Evolutionary conservation across 1,140 invertebrate species (phyloP), one percentile per base, ranked within the genome.

Genomic region (Forficula auricularia): DNA sequence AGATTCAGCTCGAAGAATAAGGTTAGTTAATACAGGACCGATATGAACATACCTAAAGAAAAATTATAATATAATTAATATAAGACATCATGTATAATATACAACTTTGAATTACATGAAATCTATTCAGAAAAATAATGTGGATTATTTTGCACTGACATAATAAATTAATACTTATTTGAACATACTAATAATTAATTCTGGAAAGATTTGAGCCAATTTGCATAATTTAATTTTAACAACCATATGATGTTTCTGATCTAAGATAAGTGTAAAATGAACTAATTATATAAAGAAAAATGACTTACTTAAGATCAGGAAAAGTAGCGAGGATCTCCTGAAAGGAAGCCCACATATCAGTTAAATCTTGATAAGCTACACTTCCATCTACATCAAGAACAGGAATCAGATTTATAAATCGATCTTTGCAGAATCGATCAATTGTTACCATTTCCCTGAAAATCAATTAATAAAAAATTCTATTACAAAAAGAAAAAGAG

Each of bases 361-460:
- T 48, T n/a, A 75, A 46, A 48, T 73, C 65, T 46, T 68, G 65
- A 50, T 64, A 66, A 34, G 61, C 59, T 1, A 72, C 64, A 39
- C 63, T 65, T 14, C 64, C 66, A 44, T 69, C 67, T 7, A 77
- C 65, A 48, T 77, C 75, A 37, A 77, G 48, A 1, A 72, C 72
- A 40, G 74, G 75, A 10, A 75, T 58, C 38, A 77, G 56, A 49
- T 65, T 62, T 40, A 67, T 57, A 43, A 60, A 63, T 34, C 61
- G 56, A 40, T 66, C 66, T 50, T 59, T 60, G 60, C 74, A 77
- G 54, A 72, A 74, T 27, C 70, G 61, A 49, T 73, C 73, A n/a
- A 79, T 54, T 3, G 71, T 71, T 10, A 76, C 60, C 53, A 77
- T 63, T 52, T 75, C 72, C 46, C 68, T 71, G 54, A 3, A 55